A percentile compares a stretch with the other conserved stretches of the same genome.
phyloP scores from a whole-genome alignment of 2,797 vertebrate species.

The Danio albolineatus region DNA sequence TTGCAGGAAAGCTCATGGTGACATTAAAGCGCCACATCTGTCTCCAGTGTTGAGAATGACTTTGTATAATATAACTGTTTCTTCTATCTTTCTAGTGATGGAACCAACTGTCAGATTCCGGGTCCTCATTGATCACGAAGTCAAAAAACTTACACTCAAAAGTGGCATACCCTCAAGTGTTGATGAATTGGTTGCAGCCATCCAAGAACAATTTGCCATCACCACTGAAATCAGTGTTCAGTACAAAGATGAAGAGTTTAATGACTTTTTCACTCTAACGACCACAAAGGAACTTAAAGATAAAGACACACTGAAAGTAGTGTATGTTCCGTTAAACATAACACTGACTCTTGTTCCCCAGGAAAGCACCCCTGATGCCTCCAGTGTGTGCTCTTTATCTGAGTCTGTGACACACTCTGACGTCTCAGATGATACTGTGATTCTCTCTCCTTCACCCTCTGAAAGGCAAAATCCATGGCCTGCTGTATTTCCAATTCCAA shows the following conservation, averaged over 20 bases:
- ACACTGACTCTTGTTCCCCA: slow-evolving; percentile 18
- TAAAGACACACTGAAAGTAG: slow-evolving; percentile 11
- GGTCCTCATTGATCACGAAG: slow-evolving; percentile 35
- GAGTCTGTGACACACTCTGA: not conserved
- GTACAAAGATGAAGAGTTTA: not conserved
- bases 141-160: slow-evolving; percentile 23
- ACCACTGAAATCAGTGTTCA: slow-evolving; percentile 23
- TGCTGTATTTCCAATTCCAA: slow-evolving; percentile 56
- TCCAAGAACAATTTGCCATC: slow-evolving; percentile 38
- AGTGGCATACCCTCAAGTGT: slow-evolving; percentile 43
- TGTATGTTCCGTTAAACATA: not conserved
- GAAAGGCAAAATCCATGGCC: slow-evolving; percentile 40
- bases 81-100: slow-evolving; percentile 35
- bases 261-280: slow-evolving; percentile 10
- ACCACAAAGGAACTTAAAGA: slow-evolving; percentile 17
- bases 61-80: slow-evolving; percentile 19
- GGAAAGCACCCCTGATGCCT: slow-evolving; percentile 14
- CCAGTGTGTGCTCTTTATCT: slow-evolving; percentile 1
- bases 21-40: slow-evolving; percentile 43
- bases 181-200: slow-evolving; percentile 32
- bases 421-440: slow-evolving; percentile 2
- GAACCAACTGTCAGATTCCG: slow-evolving; percentile 37
- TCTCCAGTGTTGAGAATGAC: slow-evolving; percentile 36
- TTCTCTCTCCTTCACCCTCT: slow-evolving; percentile 20
- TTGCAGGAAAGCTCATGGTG: slow-evolving; percentile 49